These are phyloP conservation scores for Eutrigla gurnardus DNA, from an alignment of 2,797 vertebrate genomes.

Conservation along the genomic window DNA sequence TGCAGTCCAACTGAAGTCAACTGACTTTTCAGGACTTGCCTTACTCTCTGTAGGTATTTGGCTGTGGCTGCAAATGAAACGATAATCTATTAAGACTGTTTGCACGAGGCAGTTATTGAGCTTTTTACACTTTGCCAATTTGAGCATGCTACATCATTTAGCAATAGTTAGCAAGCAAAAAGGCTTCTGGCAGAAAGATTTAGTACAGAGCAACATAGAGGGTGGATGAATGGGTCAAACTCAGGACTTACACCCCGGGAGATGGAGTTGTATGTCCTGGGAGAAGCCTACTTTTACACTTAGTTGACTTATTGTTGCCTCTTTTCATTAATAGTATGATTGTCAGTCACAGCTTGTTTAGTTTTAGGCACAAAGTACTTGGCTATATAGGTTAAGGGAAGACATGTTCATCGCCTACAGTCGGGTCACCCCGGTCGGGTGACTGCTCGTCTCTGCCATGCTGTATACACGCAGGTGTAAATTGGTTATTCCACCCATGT, in stretches of 20 bases:
- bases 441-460: too few species aligned
- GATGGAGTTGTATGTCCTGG: too few species aligned
- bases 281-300: neutral
- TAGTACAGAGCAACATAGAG: neutral
- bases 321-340: neutral
- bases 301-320: neutral
- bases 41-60: too few species aligned
- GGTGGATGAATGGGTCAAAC: neutral
- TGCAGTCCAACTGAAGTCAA: too few species aligned
- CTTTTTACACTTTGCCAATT: neutral
- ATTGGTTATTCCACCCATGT: too few species aligned
- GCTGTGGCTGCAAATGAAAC: neutral
- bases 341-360: neutral
- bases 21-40: too few species aligned
- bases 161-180: neutral
- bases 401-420: neutral
- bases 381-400: neutral
- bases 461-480: too few species aligned
- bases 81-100: neutral
- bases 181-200: neutral
- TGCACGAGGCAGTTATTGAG: neutral
- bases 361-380: neutral
- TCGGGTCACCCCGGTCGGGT: neutral
- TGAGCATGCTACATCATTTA: neutral
- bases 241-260: neutral